Evolutionary conservation across 2,113 vertebrate genomes (phyloP), one percentile per base, ranked within the genome.

Genomic region (Poeciliopsis prolifica): DNA sequence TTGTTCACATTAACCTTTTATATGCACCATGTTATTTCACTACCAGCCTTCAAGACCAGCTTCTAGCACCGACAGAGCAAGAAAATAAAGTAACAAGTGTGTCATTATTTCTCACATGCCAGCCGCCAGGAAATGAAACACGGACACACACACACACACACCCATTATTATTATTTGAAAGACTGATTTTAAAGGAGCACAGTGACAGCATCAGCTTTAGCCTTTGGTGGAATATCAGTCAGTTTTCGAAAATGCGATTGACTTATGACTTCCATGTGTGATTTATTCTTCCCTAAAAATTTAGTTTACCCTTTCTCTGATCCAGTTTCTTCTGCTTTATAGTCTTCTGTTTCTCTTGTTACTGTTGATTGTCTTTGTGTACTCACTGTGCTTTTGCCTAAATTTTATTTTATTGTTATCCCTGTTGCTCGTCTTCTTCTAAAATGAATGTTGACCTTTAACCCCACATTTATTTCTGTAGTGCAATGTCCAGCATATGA

Each of bases 401-500:
- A 1, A 3, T 37, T 2, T 37, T 28, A 28, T 28, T 28, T 28
- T 28, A 28, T 28, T 11, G 9, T 54, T 26, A 22, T 63, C 26
- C 65, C 51, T 24, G 0, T 11, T 62, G 0, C 61, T 30, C 2
- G 26, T 42, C 19, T 4, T 29, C 4, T 61, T 28, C 14, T 33
- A 28, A 63, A 40, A 33, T n/a, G 1, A 28, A 29, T 8, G 24
- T 12, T 51, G 3, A 30, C 30, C 31, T 7, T 61, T 77, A 19
- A 35, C 37, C 64, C 3, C 48, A 10, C 80, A 69, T 85, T 14
- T 74, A 42, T 75, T 15, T 60, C 65, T 1, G 9, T 89, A 98
- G 97, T 98, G 15, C 96, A 97, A 73, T 99, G 97, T 79, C 98
- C 97, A 9, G 97, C 96, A 88, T 97, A 97, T 72, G 97, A 99